These are phyloP conservation scores for Macrobrachium nipponense DNA, from an alignment of 1,140 invertebrate genomes.

Conservation along the genomic window DNA sequence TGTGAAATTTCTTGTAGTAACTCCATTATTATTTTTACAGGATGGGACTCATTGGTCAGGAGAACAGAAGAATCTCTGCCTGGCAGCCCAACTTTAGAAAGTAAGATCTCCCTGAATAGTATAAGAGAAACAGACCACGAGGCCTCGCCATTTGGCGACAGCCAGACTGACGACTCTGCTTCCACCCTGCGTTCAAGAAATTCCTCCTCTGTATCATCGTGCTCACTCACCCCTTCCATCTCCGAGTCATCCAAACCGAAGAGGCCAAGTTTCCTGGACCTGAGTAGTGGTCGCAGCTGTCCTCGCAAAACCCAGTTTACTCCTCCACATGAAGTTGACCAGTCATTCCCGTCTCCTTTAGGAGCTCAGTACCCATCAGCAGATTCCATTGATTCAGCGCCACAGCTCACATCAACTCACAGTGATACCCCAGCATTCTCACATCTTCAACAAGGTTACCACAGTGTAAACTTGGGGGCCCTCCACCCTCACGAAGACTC, in stretches of 20 bases:
- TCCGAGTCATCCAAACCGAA: conserved; percentile 52
- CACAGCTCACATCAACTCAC: conserved; percentile 57
- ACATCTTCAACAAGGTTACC: conserved; percentile 56
- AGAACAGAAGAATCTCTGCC: conserved; percentile 42
- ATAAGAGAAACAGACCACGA: conserved; percentile 41
- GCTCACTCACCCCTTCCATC: conserved; percentile 50
- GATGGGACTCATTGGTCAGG: conserved; percentile 61
- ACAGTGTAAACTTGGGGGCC: conserved; percentile 57
- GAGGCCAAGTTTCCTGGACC: conserved; percentile 66
- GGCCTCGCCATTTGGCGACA: conserved; percentile 49
- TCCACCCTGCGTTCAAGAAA: conserved; percentile 54
- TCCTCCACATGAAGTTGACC: conserved; percentile 62
- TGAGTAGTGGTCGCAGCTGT: conserved; percentile 63
- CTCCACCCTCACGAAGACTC: conserved; percentile 50
- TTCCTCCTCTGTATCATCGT: conserved; percentile 40
- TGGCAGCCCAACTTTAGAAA: conserved; percentile 14
- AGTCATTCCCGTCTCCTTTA: conserved; percentile 64
- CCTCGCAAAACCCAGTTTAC: conserved; percentile 64
- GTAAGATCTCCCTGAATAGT: conserved; percentile 47
- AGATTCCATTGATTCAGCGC: conserved; percentile 56
- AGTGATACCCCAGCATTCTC: conserved; percentile 63
- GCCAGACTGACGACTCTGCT: conserved; percentile 63
- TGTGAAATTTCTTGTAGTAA: too few species aligned
- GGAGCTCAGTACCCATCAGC: conserved; percentile 44
- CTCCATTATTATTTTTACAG: conserved; percentile 8